phyloP scores from a whole-genome alignment of 2,113 vertebrate genomes.

The Pluvianellus socialis region DNA sequence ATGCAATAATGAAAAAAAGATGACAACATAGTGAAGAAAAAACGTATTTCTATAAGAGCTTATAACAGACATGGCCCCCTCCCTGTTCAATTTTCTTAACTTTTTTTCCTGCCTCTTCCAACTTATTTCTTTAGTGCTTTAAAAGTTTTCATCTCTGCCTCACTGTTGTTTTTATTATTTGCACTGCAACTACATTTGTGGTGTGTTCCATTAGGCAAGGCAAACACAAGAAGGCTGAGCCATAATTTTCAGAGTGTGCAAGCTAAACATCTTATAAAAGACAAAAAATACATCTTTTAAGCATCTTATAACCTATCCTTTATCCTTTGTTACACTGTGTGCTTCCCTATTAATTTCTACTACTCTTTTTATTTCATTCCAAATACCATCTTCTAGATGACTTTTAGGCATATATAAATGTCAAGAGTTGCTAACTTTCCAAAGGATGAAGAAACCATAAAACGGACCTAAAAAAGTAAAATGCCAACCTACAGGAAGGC shows the following conservation, averaged over 20 bases:
- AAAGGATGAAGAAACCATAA: background rate
- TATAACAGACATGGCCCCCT: background rate
- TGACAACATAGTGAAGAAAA: background rate
- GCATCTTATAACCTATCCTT: background rate
- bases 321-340: background rate
- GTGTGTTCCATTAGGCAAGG: background rate
- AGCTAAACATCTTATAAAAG: background rate
- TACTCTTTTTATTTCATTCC: background rate
- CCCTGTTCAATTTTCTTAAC: background rate
- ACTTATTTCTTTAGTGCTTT: background rate
- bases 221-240: background rate
- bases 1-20: background rate
- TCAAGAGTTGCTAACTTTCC: background rate
- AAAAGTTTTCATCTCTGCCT: background rate
- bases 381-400: background rate
- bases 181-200: background rate
- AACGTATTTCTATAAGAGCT: background rate
- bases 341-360: background rate
- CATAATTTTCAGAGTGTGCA: background rate
- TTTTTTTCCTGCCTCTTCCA: background rate
- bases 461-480: background rate
- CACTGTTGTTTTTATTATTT: background rate
- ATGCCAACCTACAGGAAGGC: background rate
- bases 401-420: slow-evolving; percentile 5
- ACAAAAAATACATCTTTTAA: background rate